Base-by-base conservation (phyloP, 2,797 vertebrate genomes). In the Bucorvus abyssinicus region DNA sequence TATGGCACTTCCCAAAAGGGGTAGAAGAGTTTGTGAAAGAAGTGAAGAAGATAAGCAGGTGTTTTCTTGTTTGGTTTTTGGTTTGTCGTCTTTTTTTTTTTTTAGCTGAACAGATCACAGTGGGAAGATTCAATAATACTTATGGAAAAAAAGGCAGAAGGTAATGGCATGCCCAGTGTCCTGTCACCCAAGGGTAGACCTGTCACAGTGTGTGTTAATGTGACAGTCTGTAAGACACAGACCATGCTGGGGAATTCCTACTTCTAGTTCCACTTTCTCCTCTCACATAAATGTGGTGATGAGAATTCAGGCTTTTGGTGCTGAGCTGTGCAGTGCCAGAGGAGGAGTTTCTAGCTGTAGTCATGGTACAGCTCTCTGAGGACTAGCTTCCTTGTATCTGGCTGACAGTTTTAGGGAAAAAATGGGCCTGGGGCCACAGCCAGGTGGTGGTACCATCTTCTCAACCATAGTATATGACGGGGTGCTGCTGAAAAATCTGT, bases 121-220 rank as follows among this genome's bases (percentile, higher is more conserved):
- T 8, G 27, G n/a, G 30, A 88, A 85, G 26, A 55, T 29, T 44
- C 2, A 4, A 2, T 84, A 49, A 52, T 29, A 14, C 22, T 69
- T 75, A 14, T 7, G 21, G n/a, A n/a, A 63, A 53, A 32, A 50
- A 84, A 78, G 21, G 20, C 16, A 59, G 47, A 65, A 38, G 17
- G 7, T 67, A 38, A 24, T 56, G 47, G 18, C 40, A 32, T 21
- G 16, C 16, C 77, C 4, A 1, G 3, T 75, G 53, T 47, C 10
- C 22, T 40, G 7, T 21, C 19, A 55, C 9, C 4, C 16, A 79
- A 3, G 24, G 15, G 27, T 21, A 56, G 23, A 63, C 2, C 0
- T 55, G 20, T 22, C 40, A 36, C 12, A 13, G 49, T 45, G 21
- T 61, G 40, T 56, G n/a, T 69, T 64, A n/a, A 26, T 59, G 16